Evolutionary conservation across 2,888 invertebrate genomes (phyloP).

Genomic region (Mellilla xanthometata): DNA sequence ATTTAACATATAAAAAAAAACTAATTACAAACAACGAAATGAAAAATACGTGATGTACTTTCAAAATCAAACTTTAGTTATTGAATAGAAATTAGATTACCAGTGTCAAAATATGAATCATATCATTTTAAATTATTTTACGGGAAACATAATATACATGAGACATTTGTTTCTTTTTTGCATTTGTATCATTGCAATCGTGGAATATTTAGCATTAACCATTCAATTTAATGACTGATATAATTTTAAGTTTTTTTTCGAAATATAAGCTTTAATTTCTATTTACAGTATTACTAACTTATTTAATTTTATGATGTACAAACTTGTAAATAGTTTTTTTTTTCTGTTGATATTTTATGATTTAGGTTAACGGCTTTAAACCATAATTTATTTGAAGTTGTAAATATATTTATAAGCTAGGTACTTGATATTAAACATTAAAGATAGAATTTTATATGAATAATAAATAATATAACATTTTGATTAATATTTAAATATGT

Average conservation of each 20-base stretch:
- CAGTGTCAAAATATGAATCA: too few relatives aligned
- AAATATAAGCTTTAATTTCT: conserved; percentile 72
- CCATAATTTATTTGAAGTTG: conserved; percentile 38
- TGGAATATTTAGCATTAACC: conserved; percentile 20
- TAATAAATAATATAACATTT: too few relatives aligned
- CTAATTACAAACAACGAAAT: too few relatives aligned
- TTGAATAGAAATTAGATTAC: too few relatives aligned
- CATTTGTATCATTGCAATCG: conserved; percentile 4
- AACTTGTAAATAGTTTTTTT: conserved; percentile 63
- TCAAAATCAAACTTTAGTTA: too few relatives aligned
- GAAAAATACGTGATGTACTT: too few relatives aligned
- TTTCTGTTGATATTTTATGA: conserved; percentile 38
- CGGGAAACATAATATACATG: too few relatives aligned
- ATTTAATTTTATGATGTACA: conserved; percentile 69
- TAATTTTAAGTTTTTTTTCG: conserved; percentile 37
- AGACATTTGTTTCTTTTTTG: neutral
- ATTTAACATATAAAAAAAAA: too few relatives aligned
- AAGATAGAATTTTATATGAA: too few relatives aligned
- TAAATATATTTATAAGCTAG: conserved; percentile 35
- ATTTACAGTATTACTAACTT: conserved; percentile 82
- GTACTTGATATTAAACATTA: too few relatives aligned
- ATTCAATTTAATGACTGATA: conserved; percentile 55
- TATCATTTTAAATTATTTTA: too few relatives aligned
- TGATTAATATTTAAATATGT: too few relatives aligned
- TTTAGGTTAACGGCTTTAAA: conserved; percentile 23